Base-by-base conservation (phyloP, 2,797 vertebrate genomes). In the Halcyon badia region DNA sequence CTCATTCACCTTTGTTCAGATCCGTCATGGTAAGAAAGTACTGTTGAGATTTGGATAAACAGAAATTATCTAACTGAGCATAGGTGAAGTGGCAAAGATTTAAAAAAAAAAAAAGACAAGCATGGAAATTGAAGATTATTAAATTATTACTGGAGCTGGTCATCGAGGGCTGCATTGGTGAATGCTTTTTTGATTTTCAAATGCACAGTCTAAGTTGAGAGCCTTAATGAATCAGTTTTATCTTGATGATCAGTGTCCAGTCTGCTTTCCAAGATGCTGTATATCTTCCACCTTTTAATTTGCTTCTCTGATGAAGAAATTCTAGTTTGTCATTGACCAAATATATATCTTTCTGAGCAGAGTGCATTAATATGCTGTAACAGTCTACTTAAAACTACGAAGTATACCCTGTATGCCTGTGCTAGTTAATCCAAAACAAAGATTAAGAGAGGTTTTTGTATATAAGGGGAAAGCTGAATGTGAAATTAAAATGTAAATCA, bases 401-500 rank as follows among this genome's bases (percentile, higher is more conserved):
- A 94, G 57, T 72, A 72, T 72, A 86, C 89, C 80, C 81, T 81
- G 58, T 83, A 70, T 58, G 75, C 87, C 84, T 82, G 41, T 57
- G 64, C 91, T 79, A 66, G 95, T 97, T 95, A 98, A 97, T 97
- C 94, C 96, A 96, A 97, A 96, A 97, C 93, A 97, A 97, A 97
- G 97, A 97, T 96, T 93, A 96, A 97, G 89, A 75, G 87, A 97
- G 94, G 80, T 46, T 73, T 96, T 95, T 96, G 81, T 96, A 82
- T 92, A 93, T 91, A 96, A 88, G 90, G 66, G 84, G 65, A 91
- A 95, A 90, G 66, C 90, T 75, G 89, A 96, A 97, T 94, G 91
- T 97, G 96, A 96, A 98, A 98, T 98, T 98, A 98, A 98, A 98
- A 98, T 98, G 98, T 98, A 98, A 98, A 98, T 98, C 98, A 98